phyloP scores from a whole-genome alignment of 1,140 invertebrate species.

The Pectinophora gossypiella region DNA sequence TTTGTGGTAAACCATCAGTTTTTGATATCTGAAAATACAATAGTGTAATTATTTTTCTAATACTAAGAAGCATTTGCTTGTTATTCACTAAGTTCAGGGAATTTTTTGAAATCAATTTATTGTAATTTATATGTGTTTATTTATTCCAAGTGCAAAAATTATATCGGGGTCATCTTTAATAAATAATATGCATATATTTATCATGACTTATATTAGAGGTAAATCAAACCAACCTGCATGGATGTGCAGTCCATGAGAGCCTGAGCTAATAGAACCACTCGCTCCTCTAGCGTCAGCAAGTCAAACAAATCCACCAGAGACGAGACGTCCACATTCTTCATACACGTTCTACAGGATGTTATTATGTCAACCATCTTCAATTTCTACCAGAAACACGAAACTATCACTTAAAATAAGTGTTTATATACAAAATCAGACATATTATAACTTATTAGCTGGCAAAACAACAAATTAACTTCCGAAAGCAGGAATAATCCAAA shows the following conservation, averaged over 20 bases:
- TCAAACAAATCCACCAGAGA: conserved; percentile 55
- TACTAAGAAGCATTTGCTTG: too few relatives aligned
- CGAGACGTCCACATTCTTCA: conserved; percentile 41
- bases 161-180: background rate
- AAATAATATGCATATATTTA: background rate
- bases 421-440: too few relatives aligned
- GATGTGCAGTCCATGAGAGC: conserved; percentile 45
- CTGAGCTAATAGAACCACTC: conserved; percentile 40
- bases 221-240: conserved; percentile 35
- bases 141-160: too few relatives aligned
- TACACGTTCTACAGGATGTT: conserved; percentile 60
- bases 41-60: conserved; percentile 9
- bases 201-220: background rate
- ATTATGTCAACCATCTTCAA: conserved; percentile 24
- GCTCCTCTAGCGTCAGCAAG: conserved; percentile 39
- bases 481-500: too few relatives aligned
- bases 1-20: conserved; percentile 65
- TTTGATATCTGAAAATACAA: conserved; percentile 42
- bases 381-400: too few relatives aligned
- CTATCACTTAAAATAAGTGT: too few relatives aligned
- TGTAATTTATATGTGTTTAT: too few relatives aligned
- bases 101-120: too few relatives aligned
- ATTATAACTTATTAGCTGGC: too few relatives aligned
- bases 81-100: too few relatives aligned
- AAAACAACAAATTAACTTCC: too few relatives aligned